Conservation (phyloP, 2,113 vertebrate genomes). For the Myodes glareolus region DNA sequence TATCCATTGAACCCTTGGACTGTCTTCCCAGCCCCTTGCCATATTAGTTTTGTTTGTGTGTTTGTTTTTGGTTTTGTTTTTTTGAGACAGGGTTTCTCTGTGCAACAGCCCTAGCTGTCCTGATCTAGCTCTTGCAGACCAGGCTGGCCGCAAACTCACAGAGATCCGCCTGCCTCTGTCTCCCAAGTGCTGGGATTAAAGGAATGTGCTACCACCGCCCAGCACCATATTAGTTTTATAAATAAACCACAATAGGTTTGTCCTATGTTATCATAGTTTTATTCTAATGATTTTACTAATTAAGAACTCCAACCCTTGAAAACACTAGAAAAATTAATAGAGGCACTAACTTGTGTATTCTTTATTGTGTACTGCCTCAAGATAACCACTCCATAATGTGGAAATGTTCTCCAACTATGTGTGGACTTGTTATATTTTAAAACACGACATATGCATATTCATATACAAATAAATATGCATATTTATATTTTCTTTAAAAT, state of each 20-base stretch:
- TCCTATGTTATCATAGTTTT: background rate
- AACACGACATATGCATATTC: conserved; percentile 26
- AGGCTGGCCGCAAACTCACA: too few relatives aligned
- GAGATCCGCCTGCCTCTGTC: too few relatives aligned
- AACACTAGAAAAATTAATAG: background rate
- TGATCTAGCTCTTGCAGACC: too few relatives aligned
- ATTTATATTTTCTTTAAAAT: too few relatives aligned
- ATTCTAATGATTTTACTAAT: conserved; percentile 28
- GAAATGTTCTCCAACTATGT: background rate
- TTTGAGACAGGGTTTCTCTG: too few relatives aligned
- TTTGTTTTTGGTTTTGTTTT: too few relatives aligned
- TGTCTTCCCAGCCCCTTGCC: background rate
- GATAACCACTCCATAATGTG: conserved; percentile 16
- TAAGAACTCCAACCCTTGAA: background rate
- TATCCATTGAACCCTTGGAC: too few relatives aligned
- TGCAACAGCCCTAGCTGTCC: too few relatives aligned
- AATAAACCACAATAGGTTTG: background rate
- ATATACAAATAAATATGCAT: background rate
- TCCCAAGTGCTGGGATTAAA: too few relatives aligned
- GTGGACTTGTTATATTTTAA: conserved; percentile 16
- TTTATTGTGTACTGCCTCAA: background rate
- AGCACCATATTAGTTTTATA: background rate
- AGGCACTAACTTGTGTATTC: background rate
- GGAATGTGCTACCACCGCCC: too few relatives aligned
- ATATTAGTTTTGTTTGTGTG: background rate